Percentiles rank a stretch among this genome's conserved stretches.
Evolutionary conservation across 2,113 vertebrate species (phyloP).

Genomic region (Eubucco bourcierii): DNA sequence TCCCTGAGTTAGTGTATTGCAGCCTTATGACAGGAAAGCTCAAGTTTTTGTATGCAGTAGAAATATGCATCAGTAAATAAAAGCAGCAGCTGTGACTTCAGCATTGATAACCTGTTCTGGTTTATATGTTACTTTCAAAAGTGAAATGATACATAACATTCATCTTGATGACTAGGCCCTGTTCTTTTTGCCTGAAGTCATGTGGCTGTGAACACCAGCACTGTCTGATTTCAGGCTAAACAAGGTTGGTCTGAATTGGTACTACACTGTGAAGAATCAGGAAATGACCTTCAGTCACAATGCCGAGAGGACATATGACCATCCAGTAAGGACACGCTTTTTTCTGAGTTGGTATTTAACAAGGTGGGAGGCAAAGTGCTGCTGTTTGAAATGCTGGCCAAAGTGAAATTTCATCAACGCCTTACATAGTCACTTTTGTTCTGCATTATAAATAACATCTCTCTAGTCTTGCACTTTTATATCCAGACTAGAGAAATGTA

Average conservation of each 20-base stretch:
- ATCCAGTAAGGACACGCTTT: not conserved
- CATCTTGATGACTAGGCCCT: not conserved
- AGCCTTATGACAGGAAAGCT: not conserved
- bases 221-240: constrained; percentile 1
- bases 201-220: not conserved
- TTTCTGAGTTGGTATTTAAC: not conserved
- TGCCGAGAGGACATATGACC: not conserved
- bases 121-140: not conserved
- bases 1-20: not conserved
- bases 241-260: not conserved
- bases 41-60: not conserved
- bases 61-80: constrained; percentile 9
- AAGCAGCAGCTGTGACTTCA: not conserved
- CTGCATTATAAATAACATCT: not conserved
- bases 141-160: not conserved
- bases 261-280: not conserved
- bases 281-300: constrained; percentile 17
- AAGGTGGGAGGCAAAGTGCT: not conserved
- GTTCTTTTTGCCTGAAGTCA: not conserved
- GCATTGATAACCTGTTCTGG: not conserved
- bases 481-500: not conserved
- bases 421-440: not conserved
- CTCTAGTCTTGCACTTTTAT: not conserved
- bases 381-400: not conserved
- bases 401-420: not conserved